phyloP scores from a whole-genome alignment of 2,113 vertebrate species.

The Proteles cristata region DNA sequence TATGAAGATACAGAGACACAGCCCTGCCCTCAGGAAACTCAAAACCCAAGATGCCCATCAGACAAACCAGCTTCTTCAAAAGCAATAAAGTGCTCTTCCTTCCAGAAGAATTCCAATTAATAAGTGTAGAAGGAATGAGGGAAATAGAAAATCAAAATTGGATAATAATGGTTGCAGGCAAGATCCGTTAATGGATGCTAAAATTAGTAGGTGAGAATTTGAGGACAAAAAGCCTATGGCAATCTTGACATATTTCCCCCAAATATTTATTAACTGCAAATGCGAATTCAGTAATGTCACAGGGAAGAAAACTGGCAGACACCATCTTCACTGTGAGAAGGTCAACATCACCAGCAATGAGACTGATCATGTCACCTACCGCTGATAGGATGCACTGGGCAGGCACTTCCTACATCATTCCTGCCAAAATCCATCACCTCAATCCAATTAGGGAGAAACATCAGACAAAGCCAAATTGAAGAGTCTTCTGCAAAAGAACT shows the following conservation, averaged over 20 bases:
- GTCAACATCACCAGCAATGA: background rate
- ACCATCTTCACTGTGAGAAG: background rate
- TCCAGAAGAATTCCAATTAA: slow-evolving; percentile 47
- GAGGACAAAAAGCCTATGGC: background rate
- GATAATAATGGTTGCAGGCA: slow-evolving; percentile 52
- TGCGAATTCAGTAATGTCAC: background rate
- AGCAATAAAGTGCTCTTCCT: slow-evolving; percentile 23
- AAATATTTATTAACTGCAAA: slow-evolving; percentile 16
- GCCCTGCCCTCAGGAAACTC: background rate
- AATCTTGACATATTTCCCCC: background rate
- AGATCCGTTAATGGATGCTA: slow-evolving; percentile 13
- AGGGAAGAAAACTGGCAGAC: background rate
- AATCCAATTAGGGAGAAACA: background rate
- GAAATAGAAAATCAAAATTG: slow-evolving; percentile 40
- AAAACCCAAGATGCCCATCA: slow-evolving; percentile 10
- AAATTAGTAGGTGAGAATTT: slow-evolving; percentile 54
- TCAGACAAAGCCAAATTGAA: background rate
- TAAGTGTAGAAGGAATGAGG: background rate
- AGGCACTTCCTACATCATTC: background rate
- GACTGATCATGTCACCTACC: background rate
- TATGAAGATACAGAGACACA: background rate
- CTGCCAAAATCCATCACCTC: background rate
- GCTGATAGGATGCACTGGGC: background rate
- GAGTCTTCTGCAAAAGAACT: background rate
- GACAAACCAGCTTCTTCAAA: slow-evolving; percentile 28